Evolutionary conservation across 2,888 invertebrate genomes (phyloP), one percentile per base, ranked within the genome.

Genomic region (Quadriops clusia): DNA sequence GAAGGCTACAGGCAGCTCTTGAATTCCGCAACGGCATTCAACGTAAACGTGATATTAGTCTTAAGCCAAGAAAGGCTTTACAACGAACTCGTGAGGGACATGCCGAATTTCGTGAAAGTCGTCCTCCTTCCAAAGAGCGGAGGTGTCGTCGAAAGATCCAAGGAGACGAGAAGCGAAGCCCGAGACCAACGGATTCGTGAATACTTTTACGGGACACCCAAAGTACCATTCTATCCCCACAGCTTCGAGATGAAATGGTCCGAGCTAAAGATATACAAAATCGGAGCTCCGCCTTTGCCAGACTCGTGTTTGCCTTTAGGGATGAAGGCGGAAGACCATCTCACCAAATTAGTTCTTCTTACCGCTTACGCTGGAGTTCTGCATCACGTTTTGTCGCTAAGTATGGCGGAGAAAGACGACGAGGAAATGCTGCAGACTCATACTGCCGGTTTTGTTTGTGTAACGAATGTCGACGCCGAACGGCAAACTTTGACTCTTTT

Each of bases 271-370:
- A 77, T 97, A 18, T 93, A 77, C 55, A 94, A 94, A 72, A 87
- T 95, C 49, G 93, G 94, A 7, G 91, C 93, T 1, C 89, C 90
- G 0, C 75, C 83, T 0, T 64, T 97, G 33, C 95, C 97, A 0
- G 90, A 87, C 51, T 94, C 94, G 2, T 93, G 94, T 58, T 78
- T 97, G 75, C 97, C 97, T 1, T 71, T 94, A 34, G 97, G 95
- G 28, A 94, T 94, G 90, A 87, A 86, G 50, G 70, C 76, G 0
- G 85, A 85, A 53, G 94, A 95, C 60, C 89, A 87, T 54, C 68
- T 83, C 38, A 91, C 90, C 0, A 90, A 90, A 64, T 65, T 94
- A 30, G 89, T 94, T 16, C 64, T 75, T 1, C 76, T 91, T 18
- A 71, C 75, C 35, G 82, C 89, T 2, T 72, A 82, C 50, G 67